Base-by-base conservation (phyloP, 2,888 invertebrate species). In the Pseudeuparius sepicola region DNA sequence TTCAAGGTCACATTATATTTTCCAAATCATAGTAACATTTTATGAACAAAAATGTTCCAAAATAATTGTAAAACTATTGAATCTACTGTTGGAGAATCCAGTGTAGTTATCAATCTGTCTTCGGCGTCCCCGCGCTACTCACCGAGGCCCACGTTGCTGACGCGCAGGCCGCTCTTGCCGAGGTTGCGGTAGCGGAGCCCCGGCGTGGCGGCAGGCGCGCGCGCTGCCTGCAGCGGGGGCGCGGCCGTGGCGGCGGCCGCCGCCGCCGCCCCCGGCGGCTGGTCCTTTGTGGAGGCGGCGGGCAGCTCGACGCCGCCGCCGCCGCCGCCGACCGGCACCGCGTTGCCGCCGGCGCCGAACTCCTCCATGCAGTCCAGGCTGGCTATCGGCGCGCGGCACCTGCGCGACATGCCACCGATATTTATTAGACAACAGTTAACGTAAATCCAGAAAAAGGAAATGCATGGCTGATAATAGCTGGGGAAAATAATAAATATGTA, bases 281-380 rank as follows among this genome's bases (percentile, higher is more conserved):
- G 71, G 53, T 73, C 72, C 54, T 71, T 72, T 40, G 70, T 70
- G 43, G 65, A 62, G 44, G 64, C 61, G n/a, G n/a, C n/a, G n/a
- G n/a, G n/a, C n/a, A n/a, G n/a, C 45, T 61, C 61, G 46, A 61
- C 62, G 47, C 61, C 61, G 47, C 63, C 62, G 46, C 63, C 63
- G 43, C 62, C 57, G 31, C 61, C 58, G 39, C 63, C 56, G 40
- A 66, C 65, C 25, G 62, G 63, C 24, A 63, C 49, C 38, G 63
- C 64, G 46, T 60, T 60, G 64, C 63, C 59, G 55, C 70, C 61
- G 52, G 68, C 82, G 65, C 84, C 85, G 70, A 88, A 86, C 70
- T 88, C 89, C 70, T 88, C 88, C 87, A 89, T 88, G 67, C 88
- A 89, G 72, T 89, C 88, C 61, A 88, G 70, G 59, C 87, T 88